phyloP scores from a whole-genome alignment of 2,797 vertebrate species.

The Arctocebus calabarensis region DNA sequence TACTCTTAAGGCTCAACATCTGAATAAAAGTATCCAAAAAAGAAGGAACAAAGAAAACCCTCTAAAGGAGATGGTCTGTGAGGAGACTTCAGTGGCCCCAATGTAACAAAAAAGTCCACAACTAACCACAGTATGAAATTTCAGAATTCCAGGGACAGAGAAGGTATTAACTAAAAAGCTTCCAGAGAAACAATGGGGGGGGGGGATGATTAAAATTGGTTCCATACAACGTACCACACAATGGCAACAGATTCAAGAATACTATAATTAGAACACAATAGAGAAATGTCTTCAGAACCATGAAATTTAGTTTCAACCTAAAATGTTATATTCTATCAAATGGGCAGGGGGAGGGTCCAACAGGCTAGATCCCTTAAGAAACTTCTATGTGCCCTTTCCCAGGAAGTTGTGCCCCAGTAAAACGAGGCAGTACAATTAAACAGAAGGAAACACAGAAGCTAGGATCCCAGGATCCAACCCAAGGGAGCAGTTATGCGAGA shows the following conservation, averaged over 20 bases:
- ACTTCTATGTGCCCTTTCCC: not conserved
- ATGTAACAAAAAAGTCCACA: not conserved
- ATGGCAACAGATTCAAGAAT: not conserved
- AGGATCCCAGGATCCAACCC: not conserved
- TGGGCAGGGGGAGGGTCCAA: not conserved
- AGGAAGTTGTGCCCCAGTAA: not conserved
- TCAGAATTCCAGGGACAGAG: not conserved
- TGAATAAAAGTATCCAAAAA: not conserved
- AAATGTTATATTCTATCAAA: slow-evolving; percentile 29
- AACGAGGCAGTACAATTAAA: not conserved
- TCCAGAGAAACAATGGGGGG: not conserved
- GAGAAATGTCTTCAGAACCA: not conserved
- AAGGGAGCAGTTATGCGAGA: not conserved
- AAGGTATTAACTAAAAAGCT: slow-evolving; percentile 21
- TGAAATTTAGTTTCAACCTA: slow-evolving; percentile 53
- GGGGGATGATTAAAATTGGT: not conserved
- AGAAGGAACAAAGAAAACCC: not conserved
- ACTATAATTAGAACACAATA: not conserved
- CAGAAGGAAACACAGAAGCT: slow-evolving; percentile 16
- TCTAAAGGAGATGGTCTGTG: not conserved
- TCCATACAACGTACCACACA: not conserved
- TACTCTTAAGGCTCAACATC: not conserved
- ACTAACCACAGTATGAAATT: slow-evolving; percentile 15
- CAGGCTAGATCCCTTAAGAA: not conserved
- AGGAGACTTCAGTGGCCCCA: not conserved